These are phyloP conservation scores for Phasia obesa DNA, from an alignment of 2,888 invertebrate species.

Conservation along the genomic window DNA sequence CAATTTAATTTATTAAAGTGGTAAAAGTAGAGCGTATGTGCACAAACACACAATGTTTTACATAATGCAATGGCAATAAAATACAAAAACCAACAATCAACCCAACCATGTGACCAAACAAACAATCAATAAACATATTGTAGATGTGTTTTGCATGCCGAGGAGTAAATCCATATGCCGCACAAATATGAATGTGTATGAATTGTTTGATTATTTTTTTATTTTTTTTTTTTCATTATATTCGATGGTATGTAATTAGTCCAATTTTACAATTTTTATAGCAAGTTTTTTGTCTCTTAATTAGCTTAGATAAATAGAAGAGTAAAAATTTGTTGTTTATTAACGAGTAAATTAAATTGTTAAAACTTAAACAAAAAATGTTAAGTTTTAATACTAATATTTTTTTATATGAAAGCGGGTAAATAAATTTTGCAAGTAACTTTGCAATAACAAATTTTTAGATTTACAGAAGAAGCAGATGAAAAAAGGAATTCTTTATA, in stretches of 20 bases:
- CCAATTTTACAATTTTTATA: conserved; percentile 45
- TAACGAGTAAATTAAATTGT: conserved; percentile 30
- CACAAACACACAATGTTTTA: background rate
- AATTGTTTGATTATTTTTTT: conserved; percentile 7
- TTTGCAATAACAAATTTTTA: too few relatives aligned
- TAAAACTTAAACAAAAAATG: background rate
- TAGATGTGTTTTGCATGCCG: conserved; percentile 42
- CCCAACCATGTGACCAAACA: conserved; percentile 51
- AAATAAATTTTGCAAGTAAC: too few relatives aligned
- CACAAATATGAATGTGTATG: background rate
- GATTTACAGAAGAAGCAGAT: too few relatives aligned
- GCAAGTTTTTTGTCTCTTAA: conserved; percentile 45
- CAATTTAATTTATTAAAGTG: conserved; percentile 80
- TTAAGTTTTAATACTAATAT: background rate
- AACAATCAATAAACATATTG: conserved; percentile 70
- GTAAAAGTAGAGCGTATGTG: conserved; percentile 39
- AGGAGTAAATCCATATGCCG: conserved; percentile 47
- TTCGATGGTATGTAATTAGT: conserved; percentile 52
- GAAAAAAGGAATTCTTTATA: too few relatives aligned
- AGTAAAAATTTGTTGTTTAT: conserved; percentile 41
- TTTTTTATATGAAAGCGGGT: background rate
- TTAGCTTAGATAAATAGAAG: conserved; percentile 49
- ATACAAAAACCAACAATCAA: conserved; percentile 47
- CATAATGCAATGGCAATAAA: background rate
- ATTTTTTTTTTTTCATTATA: conserved; percentile 37